phyloP scores from a whole-genome alignment of 1,140 invertebrate species.

The Diorhabda carinulata region DNA sequence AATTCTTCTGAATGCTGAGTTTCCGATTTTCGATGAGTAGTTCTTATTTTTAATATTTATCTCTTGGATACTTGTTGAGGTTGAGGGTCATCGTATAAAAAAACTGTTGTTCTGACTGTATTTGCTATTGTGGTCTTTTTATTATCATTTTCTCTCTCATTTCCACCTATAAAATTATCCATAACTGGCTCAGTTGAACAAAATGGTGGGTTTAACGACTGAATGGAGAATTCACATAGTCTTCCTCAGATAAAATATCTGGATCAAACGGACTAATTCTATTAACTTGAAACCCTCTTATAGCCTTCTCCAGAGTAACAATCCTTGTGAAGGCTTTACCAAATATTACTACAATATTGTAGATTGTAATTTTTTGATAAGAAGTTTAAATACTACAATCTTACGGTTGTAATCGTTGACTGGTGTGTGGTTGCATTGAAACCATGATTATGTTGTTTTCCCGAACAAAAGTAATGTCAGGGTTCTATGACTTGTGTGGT shows the following conservation, averaged over 20 bases:
- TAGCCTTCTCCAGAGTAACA: conserved; percentile 19
- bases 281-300: conserved; percentile 20
- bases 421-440: conserved; percentile 19
- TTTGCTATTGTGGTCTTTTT: no score
- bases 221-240: conserved; percentile 11
- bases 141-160: no score
- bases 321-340: conserved; percentile 8
- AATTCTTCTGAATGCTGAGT: no score
- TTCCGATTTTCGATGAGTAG: no score
- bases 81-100: no score
- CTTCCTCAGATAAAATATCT: conserved; percentile 15
- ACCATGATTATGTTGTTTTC: conserved; percentile 17
- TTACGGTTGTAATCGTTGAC: conserved; percentile 10
- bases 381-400: conserved; percentile 17
- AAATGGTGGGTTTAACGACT: no score
- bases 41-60: no score
- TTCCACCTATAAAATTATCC: no score
- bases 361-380: conserved; percentile 11
- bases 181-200: no score
- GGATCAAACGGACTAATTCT: conserved; percentile 14
- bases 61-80: no score
- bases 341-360: conserved; percentile 21
- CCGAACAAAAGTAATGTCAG: conserved; percentile 3
- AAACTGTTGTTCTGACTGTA: no score
- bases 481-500: conserved; percentile 9